phyloP scores from a whole-genome alignment of 1,140 invertebrate species.

The Aphaenogaster rudis region DNA sequence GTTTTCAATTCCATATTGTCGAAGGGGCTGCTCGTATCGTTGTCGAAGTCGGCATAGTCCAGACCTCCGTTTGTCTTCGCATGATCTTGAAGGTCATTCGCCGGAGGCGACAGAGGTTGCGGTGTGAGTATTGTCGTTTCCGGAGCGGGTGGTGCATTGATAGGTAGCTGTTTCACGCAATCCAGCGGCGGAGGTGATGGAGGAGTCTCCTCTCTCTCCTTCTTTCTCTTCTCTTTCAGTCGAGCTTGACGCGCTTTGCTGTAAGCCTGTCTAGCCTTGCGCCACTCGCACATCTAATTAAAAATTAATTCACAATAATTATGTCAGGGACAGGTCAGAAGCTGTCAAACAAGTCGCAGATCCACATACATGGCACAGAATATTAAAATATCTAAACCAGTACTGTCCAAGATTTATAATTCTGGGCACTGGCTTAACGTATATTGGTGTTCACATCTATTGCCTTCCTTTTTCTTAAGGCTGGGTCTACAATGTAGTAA shows the following conservation, averaged over 20 bases:
- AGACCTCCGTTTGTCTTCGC: constrained; percentile 84
- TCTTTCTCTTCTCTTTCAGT: constrained; percentile 88
- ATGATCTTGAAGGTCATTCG: constrained; percentile 76
- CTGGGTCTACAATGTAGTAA: too few species aligned
- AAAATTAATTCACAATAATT: constrained; percentile 9
- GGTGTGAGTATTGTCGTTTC: constrained; percentile 84
- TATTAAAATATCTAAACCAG: too few species aligned
- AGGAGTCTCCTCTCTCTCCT: constrained; percentile 85
- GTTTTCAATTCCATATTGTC: constrained; percentile 96
- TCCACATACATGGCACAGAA: background rate
- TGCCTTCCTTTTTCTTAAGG: too few species aligned
- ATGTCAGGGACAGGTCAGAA: background rate
- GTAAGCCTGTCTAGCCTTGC: constrained; percentile 88
- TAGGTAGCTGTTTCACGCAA: constrained; percentile 86
- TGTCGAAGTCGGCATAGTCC: constrained; percentile 94
- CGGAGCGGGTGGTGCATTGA: constrained; percentile 85
- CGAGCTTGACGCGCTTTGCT: constrained; percentile 88
- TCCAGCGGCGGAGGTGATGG: constrained; percentile 80
- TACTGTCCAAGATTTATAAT: too few species aligned
- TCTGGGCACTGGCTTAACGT: too few species aligned
- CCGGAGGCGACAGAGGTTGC: constrained; percentile 81
- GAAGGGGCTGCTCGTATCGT: constrained; percentile 95
- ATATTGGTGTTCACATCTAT: too few species aligned
- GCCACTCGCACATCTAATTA: constrained; percentile 89
- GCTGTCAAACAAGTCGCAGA: background rate